Base-by-base conservation (phyloP, 2,888 invertebrate genomes). In the Pseudanteris insignis region DNA sequence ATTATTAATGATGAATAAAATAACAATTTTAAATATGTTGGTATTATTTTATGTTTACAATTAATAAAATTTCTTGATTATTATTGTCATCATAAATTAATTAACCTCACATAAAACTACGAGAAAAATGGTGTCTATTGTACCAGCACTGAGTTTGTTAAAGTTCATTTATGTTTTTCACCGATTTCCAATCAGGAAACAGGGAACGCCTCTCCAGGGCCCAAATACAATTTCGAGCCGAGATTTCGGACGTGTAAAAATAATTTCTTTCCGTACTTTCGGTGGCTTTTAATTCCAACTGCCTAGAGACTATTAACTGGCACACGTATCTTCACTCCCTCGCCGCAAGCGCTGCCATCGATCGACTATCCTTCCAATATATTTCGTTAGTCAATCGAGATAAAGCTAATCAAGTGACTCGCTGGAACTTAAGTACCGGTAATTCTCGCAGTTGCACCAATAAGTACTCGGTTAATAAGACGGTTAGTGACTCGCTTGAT, bases 341-440 rank as follows among this genome's bases (percentile, higher is more conserved):
- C n/a, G 24, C 5, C 11, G 11, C 9, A 11, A 12, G 15, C 13
- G 15, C n/a, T n/a, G n/a, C 15, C 40, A 60, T 60, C 44, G 60
- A 60, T 60, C 53, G 60, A 14, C 44, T 6, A 29, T 11, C 38
- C 51, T 25, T 29, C 38, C 51, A 47, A 47, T 53, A 43, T 43
- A 53, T 60, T 60, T 60, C 40, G 53, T 53, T 53, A 37, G 32
- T 29, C 26, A 53, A 47, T 48, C 43, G 37, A 47, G 51, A 60
- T 47, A 36, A 43, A 53, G 41, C 59, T 53, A 60, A 60, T 53
- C 47, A 53, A 51, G 59, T 53, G 51, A 47, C 26, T 48, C 41
- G 18, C 18, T 10, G 24, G 29, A 10, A 30, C 40, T 28, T 34
- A 21, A 55, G 21, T 29, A 32, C 15, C 13, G 36, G 24, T 13